Base-by-base conservation (phyloP, 2,888 invertebrate species). In the Scelioninae gen. 2 region DNA sequence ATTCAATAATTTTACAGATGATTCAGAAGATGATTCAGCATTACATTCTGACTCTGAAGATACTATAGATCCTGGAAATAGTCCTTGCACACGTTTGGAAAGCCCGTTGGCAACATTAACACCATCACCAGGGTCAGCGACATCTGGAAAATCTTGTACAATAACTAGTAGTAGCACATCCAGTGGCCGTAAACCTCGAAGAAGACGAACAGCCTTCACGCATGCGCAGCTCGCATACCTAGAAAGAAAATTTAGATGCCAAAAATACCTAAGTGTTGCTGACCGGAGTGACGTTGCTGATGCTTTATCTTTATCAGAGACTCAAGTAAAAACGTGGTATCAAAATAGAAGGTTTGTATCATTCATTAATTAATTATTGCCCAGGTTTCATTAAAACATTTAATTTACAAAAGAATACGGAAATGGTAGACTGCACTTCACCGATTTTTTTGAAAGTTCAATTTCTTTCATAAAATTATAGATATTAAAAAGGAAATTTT, bases 231-330 rank as follows among this genome's bases (percentile, higher is more conserved):
- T 97, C 57, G 95, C 96, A 0, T 96, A 94, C 86, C 87, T 97
- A 78, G 96, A 97, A 87, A 88, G 96, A 78, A 96, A 96, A 87
- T 97, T 97, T 86, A 90, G 96, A 6, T 94, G 95, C 80, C 96
- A 96, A 87, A 97, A 97, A 87, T 97, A 97, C 87, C 87, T 97
- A 72, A 96, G 95, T 73, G 96, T 97, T 5, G 96, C 96, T 0
- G 97, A 97, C 84, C 89, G 97, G 35, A 95, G 96, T 64, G 96
- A 96, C 84, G 96, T 97, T 0, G 96, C 97, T 0, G 96, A 96
- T 81, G 92, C 95, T 0, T 89, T 97, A 18, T 94, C 93, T 81
- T 88, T 97, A 19, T 94, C 95, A 31, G 97, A 97, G 87, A 97
- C 96, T 0, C 97, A 97, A 81, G 96, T 97, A 57, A 97, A 97